Evolutionary conservation across 2,888 invertebrate genomes (phyloP).

Genomic region (Hirtodrosophila alboralis): DNA sequence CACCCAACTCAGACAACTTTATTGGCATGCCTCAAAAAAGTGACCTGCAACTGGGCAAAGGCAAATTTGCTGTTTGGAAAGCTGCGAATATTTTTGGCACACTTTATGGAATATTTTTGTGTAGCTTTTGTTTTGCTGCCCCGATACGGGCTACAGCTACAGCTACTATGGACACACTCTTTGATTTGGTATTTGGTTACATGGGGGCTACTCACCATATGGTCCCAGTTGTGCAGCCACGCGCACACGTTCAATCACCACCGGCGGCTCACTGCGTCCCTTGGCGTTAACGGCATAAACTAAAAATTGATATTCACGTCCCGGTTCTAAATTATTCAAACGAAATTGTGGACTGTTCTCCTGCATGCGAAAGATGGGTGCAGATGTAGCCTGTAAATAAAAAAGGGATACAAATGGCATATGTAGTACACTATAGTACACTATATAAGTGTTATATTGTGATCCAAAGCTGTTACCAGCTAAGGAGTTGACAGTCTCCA

Average conservation of each 20-base stretch:
- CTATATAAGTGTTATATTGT: conserved; percentile 12
- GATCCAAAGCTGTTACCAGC: conserved; percentile 4
- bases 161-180: neutral
- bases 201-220: conserved; percentile 81
- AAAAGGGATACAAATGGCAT: neutral
- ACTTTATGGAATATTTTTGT: conserved; percentile 34
- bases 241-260: conserved; percentile 86
- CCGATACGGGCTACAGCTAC: neutral
- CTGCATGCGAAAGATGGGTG: conserved; percentile 87
- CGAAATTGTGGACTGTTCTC: conserved; percentile 89
- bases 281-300: conserved; percentile 93
- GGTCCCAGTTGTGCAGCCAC: conserved; percentile 84
- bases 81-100: conserved; percentile 54
- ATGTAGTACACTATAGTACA: conserved; percentile 3
- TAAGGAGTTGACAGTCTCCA: conserved; percentile 43
- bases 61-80: conserved; percentile 27
- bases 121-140: conserved; percentile 7
- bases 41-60: conserved; percentile 37
- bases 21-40: conserved; percentile 39
- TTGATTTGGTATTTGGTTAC: conserved; percentile 10
- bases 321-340: conserved; percentile 90
- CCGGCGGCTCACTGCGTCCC: conserved; percentile 90
- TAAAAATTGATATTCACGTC: conserved; percentile 90
- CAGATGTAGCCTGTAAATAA: conserved; percentile 84
- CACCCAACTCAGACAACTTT: conserved; percentile 48